Evolutionary conservation across 2,797 vertebrate species (phyloP), one percentile per base, ranked within the genome.

Genomic region (Chloroceryle amazona): DNA sequence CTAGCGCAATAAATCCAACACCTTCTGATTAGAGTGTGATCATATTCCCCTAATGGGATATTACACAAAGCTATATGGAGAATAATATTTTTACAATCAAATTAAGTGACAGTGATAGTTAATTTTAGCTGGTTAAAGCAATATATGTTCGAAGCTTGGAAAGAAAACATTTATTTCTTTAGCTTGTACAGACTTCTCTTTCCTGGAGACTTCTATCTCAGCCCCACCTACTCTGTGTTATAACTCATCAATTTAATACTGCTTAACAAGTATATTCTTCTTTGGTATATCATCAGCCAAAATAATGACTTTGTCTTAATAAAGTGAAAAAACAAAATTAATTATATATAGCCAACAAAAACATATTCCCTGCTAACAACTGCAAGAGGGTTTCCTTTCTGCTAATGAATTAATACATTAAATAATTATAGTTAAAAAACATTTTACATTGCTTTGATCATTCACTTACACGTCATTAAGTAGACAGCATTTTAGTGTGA

Each of bases 381-480:
- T 82, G 42, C 72, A 92, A 82, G 80, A 70, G 51, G 86, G 23
- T 90, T 97, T 93, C 61, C 58, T 90, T 88, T 87, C 85, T 93
- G 62, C 85, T 98, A 97, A 97, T 96, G 95, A 98, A 98, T 98
- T 98, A 98, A 98, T 97, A 95, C 86, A 96, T 97, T 98, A 97
- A 97, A 94, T 93, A 98, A 97, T 95, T 97, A 93, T 87, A 95
- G 96, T 97, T 98, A 96, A 97, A 96, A 98, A 95, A 26, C 91
- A 61, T 97, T 98, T 98, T 97, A 80, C 80, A 92, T 96, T 93
- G 94, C 95, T 98, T 98, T 98, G 97, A 98, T 98, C 94, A 85
- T 96, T 98, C 95, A 96, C 97, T 98, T 97, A 97, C 91, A 97
- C 2, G 78, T 96, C 97, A 97, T 98, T 98, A 98, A 98, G 90